phyloP scores from a whole-genome alignment of 2,113 vertebrate species.

The Carettochelys insculpta region DNA sequence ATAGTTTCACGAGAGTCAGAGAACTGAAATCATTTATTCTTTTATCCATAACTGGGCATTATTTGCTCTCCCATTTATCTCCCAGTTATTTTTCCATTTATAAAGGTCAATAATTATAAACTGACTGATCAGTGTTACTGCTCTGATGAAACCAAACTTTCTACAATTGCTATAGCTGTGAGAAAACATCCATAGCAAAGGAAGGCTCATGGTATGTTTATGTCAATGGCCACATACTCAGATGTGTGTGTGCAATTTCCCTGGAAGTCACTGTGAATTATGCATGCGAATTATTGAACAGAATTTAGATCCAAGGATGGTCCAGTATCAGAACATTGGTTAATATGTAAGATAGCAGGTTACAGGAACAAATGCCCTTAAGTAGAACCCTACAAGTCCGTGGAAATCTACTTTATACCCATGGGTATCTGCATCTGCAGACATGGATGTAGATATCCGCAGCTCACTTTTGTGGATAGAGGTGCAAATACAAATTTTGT shows the following conservation, averaged over 20 bases:
- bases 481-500: too few species aligned
- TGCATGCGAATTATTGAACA: background rate
- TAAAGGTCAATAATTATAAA: background rate
- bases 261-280: background rate
- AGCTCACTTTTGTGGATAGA: too few species aligned
- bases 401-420: too few species aligned
- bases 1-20: background rate
- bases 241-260: background rate
- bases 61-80: background rate
- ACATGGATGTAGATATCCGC: too few species aligned
- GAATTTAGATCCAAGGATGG: background rate
- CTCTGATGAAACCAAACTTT: background rate
- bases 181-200: background rate
- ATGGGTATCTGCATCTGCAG: too few species aligned
- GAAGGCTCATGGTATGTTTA: background rate
- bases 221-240: background rate
- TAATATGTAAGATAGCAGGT: background rate
- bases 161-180: background rate
- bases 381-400: too few species aligned
- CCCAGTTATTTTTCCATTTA: too few species aligned
- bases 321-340: background rate
- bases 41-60: background rate
- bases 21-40: constrained; percentile 7
- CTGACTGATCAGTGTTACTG: background rate
- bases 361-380: background rate